Percentiles rank a stretch among this genome's conserved stretches.
Conservation (phyloP, 30 jellyfish, hydroid and myxozoan species). For the Chrysaora quinquecirrha region DNA sequence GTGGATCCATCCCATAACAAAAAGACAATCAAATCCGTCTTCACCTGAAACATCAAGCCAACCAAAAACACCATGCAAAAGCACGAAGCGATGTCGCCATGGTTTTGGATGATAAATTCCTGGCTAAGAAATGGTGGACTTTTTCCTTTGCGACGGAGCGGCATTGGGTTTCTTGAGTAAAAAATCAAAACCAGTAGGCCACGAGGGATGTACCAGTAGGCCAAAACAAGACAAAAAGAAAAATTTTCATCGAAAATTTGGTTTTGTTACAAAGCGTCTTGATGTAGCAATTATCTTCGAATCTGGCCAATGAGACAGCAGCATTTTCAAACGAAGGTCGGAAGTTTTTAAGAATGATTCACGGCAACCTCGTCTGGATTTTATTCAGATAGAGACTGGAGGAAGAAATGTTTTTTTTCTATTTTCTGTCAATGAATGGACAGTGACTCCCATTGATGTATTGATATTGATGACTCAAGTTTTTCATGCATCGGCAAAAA, state of each 20-base stretch:
- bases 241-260: not conserved
- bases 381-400: no score
- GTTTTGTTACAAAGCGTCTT: slow-evolving; percentile 36
- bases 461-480: no score
- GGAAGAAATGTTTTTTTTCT: no score
- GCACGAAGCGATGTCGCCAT: slow-evolving; percentile 98
- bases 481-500: no score
- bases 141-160: slow-evolving; percentile 86
- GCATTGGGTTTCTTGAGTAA: slow-evolving; percentile 33
- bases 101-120: slow-evolving; percentile 90
- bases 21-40: no score
- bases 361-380: slow-evolving; percentile 7
- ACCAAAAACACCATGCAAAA: slow-evolving; percentile 93
- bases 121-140: slow-evolving; percentile 97
- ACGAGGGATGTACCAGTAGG: slow-evolving; percentile 37
- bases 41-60: slow-evolving; percentile 96
- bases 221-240: slow-evolving; percentile 63
- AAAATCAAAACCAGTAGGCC: slow-evolving; percentile 23
- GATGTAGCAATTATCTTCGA: slow-evolving; percentile 4
- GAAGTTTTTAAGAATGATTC: not conserved
- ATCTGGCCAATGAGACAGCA: slow-evolving; percentile 31
- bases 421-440: no score
- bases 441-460: no score
- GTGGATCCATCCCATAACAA: no score
- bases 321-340: not conserved